Conservation (phyloP, 2,113 vertebrate species). For the Vanacampus margaritifer region DNA sequence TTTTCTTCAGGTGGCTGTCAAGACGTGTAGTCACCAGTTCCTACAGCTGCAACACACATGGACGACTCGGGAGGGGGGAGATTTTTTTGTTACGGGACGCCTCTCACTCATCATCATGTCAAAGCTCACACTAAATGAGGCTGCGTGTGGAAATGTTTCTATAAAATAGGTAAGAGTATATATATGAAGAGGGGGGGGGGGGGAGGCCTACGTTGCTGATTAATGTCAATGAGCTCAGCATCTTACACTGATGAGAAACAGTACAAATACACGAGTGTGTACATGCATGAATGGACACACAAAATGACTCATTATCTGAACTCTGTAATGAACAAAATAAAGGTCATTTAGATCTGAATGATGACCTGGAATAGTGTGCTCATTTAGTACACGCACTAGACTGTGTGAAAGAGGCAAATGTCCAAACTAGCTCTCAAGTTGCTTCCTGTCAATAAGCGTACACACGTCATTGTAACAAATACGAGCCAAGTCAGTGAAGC, state of each 20-base stretch:
- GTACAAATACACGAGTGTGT: conserved; percentile 24
- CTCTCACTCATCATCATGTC: conserved; percentile 53
- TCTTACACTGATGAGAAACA: conserved; percentile 29
- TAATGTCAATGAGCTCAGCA: conserved; percentile 43
- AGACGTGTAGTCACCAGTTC: conserved; percentile 40
- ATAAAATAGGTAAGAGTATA: background rate
- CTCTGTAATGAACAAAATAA: background rate
- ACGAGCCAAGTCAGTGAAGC: conserved; percentile 42
- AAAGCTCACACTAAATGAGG: conserved; percentile 27
- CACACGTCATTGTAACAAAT: conserved; percentile 14
- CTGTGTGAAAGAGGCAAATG: conserved; percentile 45
- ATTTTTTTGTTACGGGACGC: conserved; percentile 31
- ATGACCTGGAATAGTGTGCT: conserved; percentile 4
- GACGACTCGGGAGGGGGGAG: conserved; percentile 42
- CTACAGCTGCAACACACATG: conserved; percentile 67
- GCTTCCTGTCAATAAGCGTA: conserved; percentile 46
- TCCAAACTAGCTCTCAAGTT: conserved; percentile 31
- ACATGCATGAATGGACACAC: background rate
- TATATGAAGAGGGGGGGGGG: background rate
- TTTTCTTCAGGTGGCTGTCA: conserved; percentile 24
- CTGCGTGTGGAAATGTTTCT: conserved; percentile 7
- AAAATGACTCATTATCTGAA: conserved; percentile 7
- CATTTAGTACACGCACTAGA: conserved; percentile 1
- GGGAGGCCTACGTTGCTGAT: conserved; percentile 35
- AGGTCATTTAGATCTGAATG: conserved; percentile 3